Evolutionary conservation across 2,888 invertebrate genomes (phyloP), one percentile per base, ranked within the genome.

Genomic region (Sphaerophoria rueppellii): DNA sequence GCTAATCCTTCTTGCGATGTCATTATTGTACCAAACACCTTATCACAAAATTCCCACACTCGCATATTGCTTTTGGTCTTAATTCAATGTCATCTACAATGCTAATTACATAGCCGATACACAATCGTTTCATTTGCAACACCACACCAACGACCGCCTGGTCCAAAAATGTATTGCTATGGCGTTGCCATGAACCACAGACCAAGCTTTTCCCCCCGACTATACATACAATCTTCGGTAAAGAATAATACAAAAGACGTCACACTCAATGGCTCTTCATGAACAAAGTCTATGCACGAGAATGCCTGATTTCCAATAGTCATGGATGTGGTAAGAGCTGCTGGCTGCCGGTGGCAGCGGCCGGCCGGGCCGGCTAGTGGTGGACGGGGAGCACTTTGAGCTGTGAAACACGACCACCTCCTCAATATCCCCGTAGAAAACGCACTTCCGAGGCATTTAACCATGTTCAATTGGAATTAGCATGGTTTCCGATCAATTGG

Each of bases 401-500:
- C n/a, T 12, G n/a, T 4, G 48, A 50, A 5, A 4, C 35, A 35
- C 9, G 24, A 14, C 37, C 7, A 0, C 40, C 32, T 34, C n/a
- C 37, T 12, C 14, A 55, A 37, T 43, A 43, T 54, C 52, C 16
- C 46, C 58, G 7, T 37, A 54, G 67, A 65, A 72, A 72, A 83
- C 71, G 71, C 75, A 67, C 75, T 80, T 75, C 34, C 50, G 46
- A 83, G 75, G 83, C 71, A 83, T 75, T 83, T 72, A 69, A 37
- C 71, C 75, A 52, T 83, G 80, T 61, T 72, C 75, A 72, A 80
- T 75, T 71, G 75, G 80, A 80, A 83, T 83, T 80, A 83, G 67
- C 67, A 75, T 80, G 80, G 71, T 80, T 80, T 83, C 83, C 80
- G 80, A 83, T 83, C 83, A 83, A 80, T 80, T 80, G 71, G 55